phyloP scores from a whole-genome alignment of 1,140 invertebrate genomes.

The Pseudachorutes palmiensis region DNA sequence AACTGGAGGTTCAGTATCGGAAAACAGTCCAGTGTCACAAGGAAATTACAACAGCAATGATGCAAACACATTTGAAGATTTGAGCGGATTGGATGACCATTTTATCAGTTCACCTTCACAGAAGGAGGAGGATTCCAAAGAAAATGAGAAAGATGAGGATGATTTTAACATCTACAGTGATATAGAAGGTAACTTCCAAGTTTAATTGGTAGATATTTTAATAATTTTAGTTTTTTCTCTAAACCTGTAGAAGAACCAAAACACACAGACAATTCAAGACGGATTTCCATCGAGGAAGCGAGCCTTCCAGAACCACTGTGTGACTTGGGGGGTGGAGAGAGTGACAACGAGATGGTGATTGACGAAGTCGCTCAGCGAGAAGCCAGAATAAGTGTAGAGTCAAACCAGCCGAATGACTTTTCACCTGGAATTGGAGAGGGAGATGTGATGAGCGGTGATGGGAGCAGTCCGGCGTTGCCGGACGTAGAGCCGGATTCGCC shows the following conservation, averaged over 20 bases:
- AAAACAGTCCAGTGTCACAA: no score
- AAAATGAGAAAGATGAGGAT: constrained; percentile 38
- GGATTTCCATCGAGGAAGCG: constrained; percentile 6
- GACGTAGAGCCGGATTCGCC: constrained; percentile 17
- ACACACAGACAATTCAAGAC: background rate
- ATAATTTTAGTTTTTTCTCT: background rate
- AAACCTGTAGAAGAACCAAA: background rate
- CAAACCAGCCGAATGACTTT: constrained; percentile 20
- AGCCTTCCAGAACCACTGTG: background rate
- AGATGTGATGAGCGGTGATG: constrained; percentile 17
- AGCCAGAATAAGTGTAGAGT: constrained; percentile 16
- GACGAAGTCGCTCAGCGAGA: constrained; percentile 33
- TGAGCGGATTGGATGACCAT: background rate
- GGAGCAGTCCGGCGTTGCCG: background rate
- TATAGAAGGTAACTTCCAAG: constrained; percentile 43
- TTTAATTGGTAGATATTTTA: background rate
- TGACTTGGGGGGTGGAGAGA: no score
- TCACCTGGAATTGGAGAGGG: constrained; percentile 9
- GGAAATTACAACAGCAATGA: no score
- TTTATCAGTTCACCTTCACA: background rate
- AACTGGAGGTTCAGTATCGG: no score
- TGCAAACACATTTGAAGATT: constrained; percentile 3
- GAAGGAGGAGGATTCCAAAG: background rate
- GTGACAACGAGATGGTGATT: constrained; percentile 39
- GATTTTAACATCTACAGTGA: constrained; percentile 50